phyloP scores from a whole-genome alignment of 2,888 invertebrate genomes.

The Autographa pulchrina region DNA sequence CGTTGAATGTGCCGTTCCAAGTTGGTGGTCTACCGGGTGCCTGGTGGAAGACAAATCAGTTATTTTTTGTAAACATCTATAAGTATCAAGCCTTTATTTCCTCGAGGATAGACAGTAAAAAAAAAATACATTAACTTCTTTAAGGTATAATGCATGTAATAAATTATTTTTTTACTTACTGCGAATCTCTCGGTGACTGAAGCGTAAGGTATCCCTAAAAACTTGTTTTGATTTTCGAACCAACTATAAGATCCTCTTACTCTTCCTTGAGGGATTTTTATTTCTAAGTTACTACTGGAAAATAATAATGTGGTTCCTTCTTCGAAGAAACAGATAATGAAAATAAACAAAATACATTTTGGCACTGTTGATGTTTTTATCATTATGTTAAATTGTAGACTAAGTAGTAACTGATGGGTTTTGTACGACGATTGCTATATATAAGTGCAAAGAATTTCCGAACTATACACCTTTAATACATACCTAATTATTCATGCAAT shows the following conservation, averaged over 20 bases:
- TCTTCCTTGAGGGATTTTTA: slow-evolving; percentile 57
- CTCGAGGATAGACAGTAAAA: neutral
- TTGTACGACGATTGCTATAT: neutral
- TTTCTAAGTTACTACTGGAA: slow-evolving; percentile 8
- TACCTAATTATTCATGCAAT: neutral
- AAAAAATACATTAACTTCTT: neutral
- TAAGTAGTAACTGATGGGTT: neutral
- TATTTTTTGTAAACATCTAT: no score
- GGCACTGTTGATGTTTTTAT: slow-evolving; percentile 18
- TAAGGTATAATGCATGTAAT: neutral
- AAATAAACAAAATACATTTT: slow-evolving; percentile 2
- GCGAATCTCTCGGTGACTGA: slow-evolving; percentile 56
- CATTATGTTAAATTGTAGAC: neutral
- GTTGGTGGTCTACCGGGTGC: slow-evolving; percentile 59
- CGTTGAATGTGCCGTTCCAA: slow-evolving; percentile 59
- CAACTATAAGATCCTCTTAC: slow-evolving; percentile 46
- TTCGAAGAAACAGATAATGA: slow-evolving; percentile 8
- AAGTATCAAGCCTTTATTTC: no score
- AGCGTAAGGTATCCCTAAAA: slow-evolving; percentile 65
- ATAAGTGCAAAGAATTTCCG: neutral
- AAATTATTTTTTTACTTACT: slow-evolving; percentile 43
- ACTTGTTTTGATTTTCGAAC: slow-evolving; percentile 46
- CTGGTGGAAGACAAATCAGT: slow-evolving; percentile 39
- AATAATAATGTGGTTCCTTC: neutral
- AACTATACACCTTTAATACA: neutral